These are phyloP conservation scores for Microcebus lehilahytsara DNA, from an alignment of 2,113 vertebrate species.

Conservation along the genomic window DNA sequence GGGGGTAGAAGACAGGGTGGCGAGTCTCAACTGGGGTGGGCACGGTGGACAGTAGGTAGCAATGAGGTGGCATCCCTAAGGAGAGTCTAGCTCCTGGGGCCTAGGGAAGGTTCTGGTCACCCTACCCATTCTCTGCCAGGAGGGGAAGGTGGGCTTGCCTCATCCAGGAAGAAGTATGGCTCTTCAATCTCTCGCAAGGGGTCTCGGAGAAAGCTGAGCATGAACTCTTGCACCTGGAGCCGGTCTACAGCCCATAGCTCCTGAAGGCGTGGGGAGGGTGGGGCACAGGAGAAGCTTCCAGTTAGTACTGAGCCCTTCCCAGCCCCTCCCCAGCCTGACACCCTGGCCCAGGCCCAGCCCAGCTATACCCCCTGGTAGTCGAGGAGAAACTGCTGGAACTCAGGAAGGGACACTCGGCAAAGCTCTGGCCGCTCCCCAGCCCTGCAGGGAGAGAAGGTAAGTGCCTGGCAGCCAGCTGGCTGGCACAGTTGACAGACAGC, in stretches of 20 bases:
- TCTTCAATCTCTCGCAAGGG: constrained; percentile 97
- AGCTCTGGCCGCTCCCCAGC: constrained; percentile 90
- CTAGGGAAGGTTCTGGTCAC: not conserved
- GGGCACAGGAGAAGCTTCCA: not conserved
- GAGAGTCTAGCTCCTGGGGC: not conserved
- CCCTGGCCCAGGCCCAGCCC: not conserved
- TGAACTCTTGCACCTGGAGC: constrained; percentile 94
- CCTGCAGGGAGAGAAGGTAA: constrained; percentile 79
- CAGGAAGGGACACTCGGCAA: constrained; percentile 88
- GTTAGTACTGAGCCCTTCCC: not conserved
- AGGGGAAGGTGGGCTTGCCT: constrained; percentile 83
- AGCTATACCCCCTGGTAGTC: constrained; percentile 92
- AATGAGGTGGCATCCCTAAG: not conserved
- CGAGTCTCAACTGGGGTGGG: not conserved
- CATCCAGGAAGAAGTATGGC: constrained; percentile 94
- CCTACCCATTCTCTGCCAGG: not conserved
- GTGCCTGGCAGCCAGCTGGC: not conserved
- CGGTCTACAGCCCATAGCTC: constrained; percentile 93
- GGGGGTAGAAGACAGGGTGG: not conserved
- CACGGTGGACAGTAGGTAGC: not conserved
- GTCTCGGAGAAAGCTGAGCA: constrained; percentile 95
- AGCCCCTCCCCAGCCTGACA: not conserved
- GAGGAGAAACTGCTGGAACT: constrained; percentile 93
- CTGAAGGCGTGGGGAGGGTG: constrained; percentile 74
- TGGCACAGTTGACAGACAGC: not conserved